phyloP scores from a whole-genome alignment of 2,113 vertebrate species.

The Ceyx melanurus region DNA sequence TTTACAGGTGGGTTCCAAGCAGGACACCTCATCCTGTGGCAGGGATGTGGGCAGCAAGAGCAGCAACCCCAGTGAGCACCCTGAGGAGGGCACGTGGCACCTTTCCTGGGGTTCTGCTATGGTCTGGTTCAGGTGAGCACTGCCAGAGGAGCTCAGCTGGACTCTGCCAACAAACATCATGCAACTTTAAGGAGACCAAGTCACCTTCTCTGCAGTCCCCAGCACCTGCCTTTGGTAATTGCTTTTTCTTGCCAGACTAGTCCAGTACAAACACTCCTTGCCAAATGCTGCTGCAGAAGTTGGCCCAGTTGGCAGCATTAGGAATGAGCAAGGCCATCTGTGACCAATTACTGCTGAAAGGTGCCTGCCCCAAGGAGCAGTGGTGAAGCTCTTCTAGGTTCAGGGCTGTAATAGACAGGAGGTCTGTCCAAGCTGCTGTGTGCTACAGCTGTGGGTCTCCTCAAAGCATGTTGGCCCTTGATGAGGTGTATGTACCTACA shows the following conservation, averaged over 20 bases:
- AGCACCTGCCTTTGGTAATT: neutral
- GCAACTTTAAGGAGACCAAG: neutral
- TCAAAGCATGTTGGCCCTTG: neutral
- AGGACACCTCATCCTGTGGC: neutral
- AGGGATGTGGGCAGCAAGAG: neutral
- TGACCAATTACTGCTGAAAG: fast-evolving
- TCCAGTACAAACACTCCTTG: neutral
- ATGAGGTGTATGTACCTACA: neutral
- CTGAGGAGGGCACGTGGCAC: neutral
- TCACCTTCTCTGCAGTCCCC: neutral
- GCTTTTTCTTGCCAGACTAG: neutral
- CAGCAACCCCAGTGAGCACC: fast-evolving
- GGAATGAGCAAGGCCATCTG: fast-evolving
- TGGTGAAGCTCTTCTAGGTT: neutral
- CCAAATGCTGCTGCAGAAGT: neutral
- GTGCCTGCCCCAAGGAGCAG: neutral
- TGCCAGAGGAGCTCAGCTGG: neutral
- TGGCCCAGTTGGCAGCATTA: neutral
- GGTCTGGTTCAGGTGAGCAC: neutral
- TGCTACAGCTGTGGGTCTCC: neutral
- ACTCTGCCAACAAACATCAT: neutral
- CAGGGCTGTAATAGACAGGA: neutral
- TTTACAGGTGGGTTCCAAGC: neutral
- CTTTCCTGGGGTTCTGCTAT: neutral
- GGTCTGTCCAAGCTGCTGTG: neutral